phyloP scores from a whole-genome alignment of 1,140 invertebrate species.

The Leptopilina boulardi region DNA sequence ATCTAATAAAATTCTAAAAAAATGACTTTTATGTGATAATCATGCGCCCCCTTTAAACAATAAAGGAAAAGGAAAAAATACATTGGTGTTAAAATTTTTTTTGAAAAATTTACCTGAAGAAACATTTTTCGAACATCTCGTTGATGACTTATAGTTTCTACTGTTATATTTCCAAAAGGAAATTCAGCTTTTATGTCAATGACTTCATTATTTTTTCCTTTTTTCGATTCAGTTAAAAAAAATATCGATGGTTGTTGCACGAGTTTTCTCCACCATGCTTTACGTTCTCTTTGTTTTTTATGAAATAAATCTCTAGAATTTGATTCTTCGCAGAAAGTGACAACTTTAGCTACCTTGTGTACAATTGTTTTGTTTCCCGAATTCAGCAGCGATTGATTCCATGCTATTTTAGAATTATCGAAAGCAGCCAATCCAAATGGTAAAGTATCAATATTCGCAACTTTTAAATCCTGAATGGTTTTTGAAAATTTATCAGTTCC shows the following conservation, averaged over 20 bases:
- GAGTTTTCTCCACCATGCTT: conserved; percentile 87
- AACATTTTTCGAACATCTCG: conserved; percentile 60
- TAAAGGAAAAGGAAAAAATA: background rate
- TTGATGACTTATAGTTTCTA: conserved; percentile 66
- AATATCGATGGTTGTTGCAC: conserved; percentile 67
- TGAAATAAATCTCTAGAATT: conserved; percentile 77
- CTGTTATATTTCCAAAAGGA: conserved; percentile 64
- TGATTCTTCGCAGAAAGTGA: conserved; percentile 54
- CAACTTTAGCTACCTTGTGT: conserved; percentile 65
- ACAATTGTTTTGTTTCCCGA: conserved; percentile 39
- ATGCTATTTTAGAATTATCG: conserved; percentile 62
- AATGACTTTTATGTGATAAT: no score
- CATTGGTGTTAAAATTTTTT: background rate
- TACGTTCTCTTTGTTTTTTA: conserved; percentile 84
- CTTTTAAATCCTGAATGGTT: conserved; percentile 66
- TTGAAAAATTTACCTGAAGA: conserved; percentile 50
- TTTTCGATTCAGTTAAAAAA: conserved; percentile 61
- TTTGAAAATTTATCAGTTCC: conserved; percentile 61
- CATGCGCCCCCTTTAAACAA: no score
- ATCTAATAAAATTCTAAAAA: no score
- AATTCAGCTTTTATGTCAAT: conserved; percentile 68
- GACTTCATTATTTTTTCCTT: conserved; percentile 69
- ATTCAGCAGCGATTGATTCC: conserved; percentile 59
- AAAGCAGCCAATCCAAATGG: conserved; percentile 78
- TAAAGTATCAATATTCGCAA: conserved; percentile 60